Evolutionary conservation across 2,888 invertebrate genomes (phyloP), one percentile per base, ranked within the genome.

Genomic region (Andricus curvator): DNA sequence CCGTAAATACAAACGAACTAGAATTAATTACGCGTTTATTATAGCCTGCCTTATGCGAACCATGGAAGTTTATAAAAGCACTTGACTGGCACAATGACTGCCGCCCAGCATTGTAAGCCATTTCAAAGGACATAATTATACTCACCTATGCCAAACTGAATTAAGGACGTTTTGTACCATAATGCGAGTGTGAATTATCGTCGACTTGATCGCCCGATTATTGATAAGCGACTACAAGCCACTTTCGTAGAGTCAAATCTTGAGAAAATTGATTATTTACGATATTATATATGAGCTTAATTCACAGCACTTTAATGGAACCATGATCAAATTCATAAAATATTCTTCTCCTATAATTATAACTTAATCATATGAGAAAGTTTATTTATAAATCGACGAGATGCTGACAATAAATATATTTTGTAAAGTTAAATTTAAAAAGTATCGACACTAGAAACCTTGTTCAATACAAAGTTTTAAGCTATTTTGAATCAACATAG

Each of bases 51-150:
- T 22, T 64, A 76, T 80, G 66, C 44, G 78, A 62, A 48, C 66
- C 77, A 79, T 85, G 85, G 86, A 87, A 86, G 82, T 86, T 85
- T 85, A 84, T 85, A 87, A 87, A 85, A 84, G 83, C 86, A 88
- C 89, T 89, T 87, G 86, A 88, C 87, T 89, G 87, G 88, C 87
- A 89, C 87, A 89, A 89, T 88, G 88, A 86, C 85, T 87, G 86
- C 83, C 79, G 81, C 56, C 44, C 74, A 62, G 81, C 70, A 81
- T 82, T 82, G 81, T 82, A 25, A 37, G 48, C 67, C 64, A 80
- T 80, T 82, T 82, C 82, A 82, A 82, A 82, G 82, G 77, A 82
- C 80, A 82, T 81, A 81, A 82, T 82, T 82, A 82, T 81, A 79
- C 78, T 81, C 82, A 77, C 82, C 67, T 25, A 33, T 48, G 51